These are phyloP conservation scores for Stichopus horrens DNA, from an alignment of 53 echinoderm and acorn worm genomes.

Conservation along the genomic window DNA sequence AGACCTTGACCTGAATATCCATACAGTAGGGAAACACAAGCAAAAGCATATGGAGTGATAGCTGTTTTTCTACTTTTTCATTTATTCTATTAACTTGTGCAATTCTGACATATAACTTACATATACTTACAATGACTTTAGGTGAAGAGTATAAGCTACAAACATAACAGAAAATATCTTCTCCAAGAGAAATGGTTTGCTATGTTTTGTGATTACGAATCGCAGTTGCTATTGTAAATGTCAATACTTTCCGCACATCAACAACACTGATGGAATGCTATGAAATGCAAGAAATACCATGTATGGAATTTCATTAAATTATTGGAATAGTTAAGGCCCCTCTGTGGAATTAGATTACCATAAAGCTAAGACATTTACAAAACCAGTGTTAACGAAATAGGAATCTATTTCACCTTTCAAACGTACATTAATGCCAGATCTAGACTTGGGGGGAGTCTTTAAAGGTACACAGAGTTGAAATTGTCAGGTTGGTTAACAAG, in stretches of 20 bases:
- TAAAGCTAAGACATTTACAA: neutral
- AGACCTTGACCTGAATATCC: conserved; percentile 54
- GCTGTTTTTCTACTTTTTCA: too few relatives aligned
- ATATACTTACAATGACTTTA: too few relatives aligned
- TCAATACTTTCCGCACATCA: neutral
- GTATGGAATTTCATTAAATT: neutral
- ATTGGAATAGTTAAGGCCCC: conserved; percentile 36
- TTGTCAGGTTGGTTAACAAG: conserved; percentile 27
- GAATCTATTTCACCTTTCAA: conserved; percentile 39
- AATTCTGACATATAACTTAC: too few relatives aligned
- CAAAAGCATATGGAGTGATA: too few relatives aligned
- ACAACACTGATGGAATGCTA: too few relatives aligned
- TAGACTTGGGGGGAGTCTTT: conserved; percentile 46
- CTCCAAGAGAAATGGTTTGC: too few relatives aligned
- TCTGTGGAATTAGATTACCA: neutral
- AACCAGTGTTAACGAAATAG: neutral
- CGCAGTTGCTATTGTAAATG: too few relatives aligned
- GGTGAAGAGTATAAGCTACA: neutral
- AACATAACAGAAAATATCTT: neutral
- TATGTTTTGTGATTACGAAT: too few relatives aligned
- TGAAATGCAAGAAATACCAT: too few relatives aligned
- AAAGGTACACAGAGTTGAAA: conserved; percentile 63
- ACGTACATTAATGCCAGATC: conserved; percentile 42
- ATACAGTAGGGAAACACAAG: too few relatives aligned
- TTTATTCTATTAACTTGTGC: too few relatives aligned